Base-by-base conservation (phyloP, 2,888 invertebrate genomes). In the Asteroscopus sphinx region DNA sequence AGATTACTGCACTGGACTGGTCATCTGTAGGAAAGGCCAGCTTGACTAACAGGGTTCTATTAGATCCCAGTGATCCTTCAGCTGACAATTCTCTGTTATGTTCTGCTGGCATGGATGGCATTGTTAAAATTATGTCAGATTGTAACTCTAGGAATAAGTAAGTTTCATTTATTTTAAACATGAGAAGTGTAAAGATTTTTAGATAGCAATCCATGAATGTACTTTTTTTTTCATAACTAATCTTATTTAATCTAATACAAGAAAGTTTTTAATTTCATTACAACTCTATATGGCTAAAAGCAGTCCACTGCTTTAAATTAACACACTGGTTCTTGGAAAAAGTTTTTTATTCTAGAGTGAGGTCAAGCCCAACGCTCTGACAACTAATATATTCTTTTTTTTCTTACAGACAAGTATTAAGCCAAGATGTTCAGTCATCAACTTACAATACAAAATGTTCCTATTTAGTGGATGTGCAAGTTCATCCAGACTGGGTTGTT, bases 81-180 rank as follows among this genome's bases (percentile, higher is more conserved):
- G 52, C 79, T 12, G 91, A 92, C 46, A 93, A 91, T 60, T 90
- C 93, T 3, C 81, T 93, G 1, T 86, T 98, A 58, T 96, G 96
- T 58, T 96, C 97, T 1, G 96, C 96, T 16, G 96, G 96, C 60
- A 92, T 95, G 81, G 96, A 96, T 82, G 96, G 96, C 16, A 93
- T 94, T 48, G 92, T 97, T 3, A 95, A 95, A 79, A 87, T 96
- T 52, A 84, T 96, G 40, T 97, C 96, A 96, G 96, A 97, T 73
- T 90, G 85, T 54, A 87, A 90, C 68, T 77, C 83, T 7, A 94
- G 89, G 75, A 91, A 89, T 59, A 93, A 89, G 93, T 94, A 76
- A 83, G 91, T 63, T 52, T 35, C 15, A 2, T 37, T 28, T 30
- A n/a, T 25, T 9, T 28, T 8, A 28, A 7, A 28, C 11, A 9